Base-by-base conservation (phyloP, 2,888 invertebrate species). In the Tyria jacobaeae region DNA sequence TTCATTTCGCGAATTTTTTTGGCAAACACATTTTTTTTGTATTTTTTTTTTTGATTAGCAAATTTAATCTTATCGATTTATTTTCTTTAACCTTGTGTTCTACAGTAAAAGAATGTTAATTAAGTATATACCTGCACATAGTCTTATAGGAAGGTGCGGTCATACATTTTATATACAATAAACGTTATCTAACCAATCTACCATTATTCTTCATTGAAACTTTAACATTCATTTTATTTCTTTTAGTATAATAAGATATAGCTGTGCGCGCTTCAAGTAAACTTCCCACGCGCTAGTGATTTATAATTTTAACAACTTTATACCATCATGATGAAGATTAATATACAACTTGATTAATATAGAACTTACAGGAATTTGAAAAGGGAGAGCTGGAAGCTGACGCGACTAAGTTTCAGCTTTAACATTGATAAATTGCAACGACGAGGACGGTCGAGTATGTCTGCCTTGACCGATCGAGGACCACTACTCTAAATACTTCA, bases 281-380 rank as follows among this genome's bases (percentile, higher is more conserved):
- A 60, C 52, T 50, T 53, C n/a, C 17, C 52, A 52, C 50, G 47
- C 21, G n/a, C 47, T 35, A 51, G 62, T 53, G 62, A 72, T 72
- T 61, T 62, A 70, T 53, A 62, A 64, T 62, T 63, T 62, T 73
- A 66, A 59, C 44, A 64, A 67, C 57, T 62, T 57, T 50, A 69
- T 69, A 66, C 58, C 61, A 50, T 52, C 34, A 25, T 63, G 63
- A 71, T 71, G 69, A 66, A 71, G 71, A 71, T 71, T 71, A 69
- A 71, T 66, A 60, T 25, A n/a, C 15, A 4, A 60, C 61, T 65
- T 63, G 68, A 63, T 57, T 55, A 49, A 52, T 54, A n/a, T n/a
- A n/a, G n/a, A n/a, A 70, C 64, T 70, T 73, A 73, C 63, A 67
- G 67, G 64, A 65, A 70, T 72, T 62, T 64, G 56, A 62, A 64